A percentile compares a stretch with the other conserved stretches of the same genome.
These are phyloP conservation scores for Vanacampus margaritifer DNA, from an alignment of 2,113 vertebrate genomes.

Conservation along the genomic window DNA sequence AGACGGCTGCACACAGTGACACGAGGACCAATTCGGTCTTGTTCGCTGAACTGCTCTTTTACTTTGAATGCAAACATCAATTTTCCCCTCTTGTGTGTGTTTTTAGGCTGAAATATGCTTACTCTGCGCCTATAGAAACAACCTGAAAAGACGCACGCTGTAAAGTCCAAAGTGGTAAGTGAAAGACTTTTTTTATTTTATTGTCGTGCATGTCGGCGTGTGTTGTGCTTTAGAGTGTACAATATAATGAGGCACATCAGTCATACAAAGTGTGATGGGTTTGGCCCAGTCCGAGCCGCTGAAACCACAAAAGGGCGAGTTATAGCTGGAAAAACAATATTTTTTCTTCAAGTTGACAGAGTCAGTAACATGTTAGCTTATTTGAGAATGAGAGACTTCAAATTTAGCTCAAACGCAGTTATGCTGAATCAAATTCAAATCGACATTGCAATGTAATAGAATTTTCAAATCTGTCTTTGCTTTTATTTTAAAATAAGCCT, in stretches of 20 bases:
- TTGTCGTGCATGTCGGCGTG: conserved; percentile 39
- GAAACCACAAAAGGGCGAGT: no score
- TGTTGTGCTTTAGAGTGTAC: conserved; percentile 38
- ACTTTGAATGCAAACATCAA: conserved; percentile 16
- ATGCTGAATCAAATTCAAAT: no score
- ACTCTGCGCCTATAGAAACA: conserved; percentile 58
- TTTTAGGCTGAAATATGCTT: conserved; percentile 72
- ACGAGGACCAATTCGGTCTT: conserved; percentile 3
- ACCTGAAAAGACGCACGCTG: conserved; percentile 45
- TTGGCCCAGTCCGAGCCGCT: no score
- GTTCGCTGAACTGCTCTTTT: neutral
- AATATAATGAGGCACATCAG: conserved; percentile 26
- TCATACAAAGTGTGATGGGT: neutral
- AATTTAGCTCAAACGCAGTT: no score
- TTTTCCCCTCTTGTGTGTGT: conserved; percentile 7
- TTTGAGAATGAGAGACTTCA: no score
- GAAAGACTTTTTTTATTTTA: conserved; percentile 24
- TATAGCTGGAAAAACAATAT: no score
- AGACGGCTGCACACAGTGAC: neutral
- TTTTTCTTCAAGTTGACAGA: no score
- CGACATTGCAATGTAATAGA: no score
- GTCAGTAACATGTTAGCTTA: no score
- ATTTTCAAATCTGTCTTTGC: no score
- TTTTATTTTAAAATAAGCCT: no score
- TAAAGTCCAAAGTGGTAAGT: conserved; percentile 73